Conservation (phyloP, 1,140 invertebrate species). For the Berghia stephanieae region DNA sequence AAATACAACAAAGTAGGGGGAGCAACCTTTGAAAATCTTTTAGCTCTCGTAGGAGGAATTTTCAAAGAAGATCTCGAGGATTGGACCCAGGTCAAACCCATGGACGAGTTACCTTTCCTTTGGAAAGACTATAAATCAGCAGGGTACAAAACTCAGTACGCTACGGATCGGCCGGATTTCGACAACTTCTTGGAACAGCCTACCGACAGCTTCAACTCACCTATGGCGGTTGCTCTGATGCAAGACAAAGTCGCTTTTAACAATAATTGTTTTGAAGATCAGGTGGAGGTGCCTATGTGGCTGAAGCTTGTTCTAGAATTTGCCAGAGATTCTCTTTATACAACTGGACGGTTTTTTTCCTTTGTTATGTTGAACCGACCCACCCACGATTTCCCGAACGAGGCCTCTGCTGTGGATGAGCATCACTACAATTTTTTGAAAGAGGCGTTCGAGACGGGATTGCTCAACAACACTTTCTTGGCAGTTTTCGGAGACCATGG, state of each 20-base stretch:
- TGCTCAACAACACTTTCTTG: conserved; percentile 22
- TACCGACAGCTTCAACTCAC: conserved; percentile 26
- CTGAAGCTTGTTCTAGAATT: conserved; percentile 26
- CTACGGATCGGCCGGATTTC: conserved; percentile 34
- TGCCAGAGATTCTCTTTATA: not conserved
- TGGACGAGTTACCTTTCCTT: conserved; percentile 28
- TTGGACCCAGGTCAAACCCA: not conserved
- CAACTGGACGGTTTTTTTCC: conserved; percentile 6
- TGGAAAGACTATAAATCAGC: conserved; percentile 35
- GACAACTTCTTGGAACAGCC: conserved; percentile 27
- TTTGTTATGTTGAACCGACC: not conserved
- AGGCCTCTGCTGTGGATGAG: conserved; percentile 9
- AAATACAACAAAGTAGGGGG: conserved; percentile 26
- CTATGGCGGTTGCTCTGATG: conserved; percentile 22
- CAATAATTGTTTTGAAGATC: conserved; percentile 21
- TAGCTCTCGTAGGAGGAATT: conserved; percentile 14
- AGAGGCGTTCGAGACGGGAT: not conserved
- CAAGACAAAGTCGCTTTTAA: not conserved
- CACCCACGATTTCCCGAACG: conserved; percentile 6
- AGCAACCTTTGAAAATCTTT: conserved; percentile 11
- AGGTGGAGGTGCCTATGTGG: not conserved
- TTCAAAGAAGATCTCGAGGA: not conserved
- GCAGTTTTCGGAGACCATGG: conserved; percentile 34
- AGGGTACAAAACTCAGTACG: conserved; percentile 38
- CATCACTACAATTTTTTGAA: conserved; percentile 18